Conservation (phyloP, 2,113 vertebrate genomes). For the Amblyopsis rosae region DNA sequence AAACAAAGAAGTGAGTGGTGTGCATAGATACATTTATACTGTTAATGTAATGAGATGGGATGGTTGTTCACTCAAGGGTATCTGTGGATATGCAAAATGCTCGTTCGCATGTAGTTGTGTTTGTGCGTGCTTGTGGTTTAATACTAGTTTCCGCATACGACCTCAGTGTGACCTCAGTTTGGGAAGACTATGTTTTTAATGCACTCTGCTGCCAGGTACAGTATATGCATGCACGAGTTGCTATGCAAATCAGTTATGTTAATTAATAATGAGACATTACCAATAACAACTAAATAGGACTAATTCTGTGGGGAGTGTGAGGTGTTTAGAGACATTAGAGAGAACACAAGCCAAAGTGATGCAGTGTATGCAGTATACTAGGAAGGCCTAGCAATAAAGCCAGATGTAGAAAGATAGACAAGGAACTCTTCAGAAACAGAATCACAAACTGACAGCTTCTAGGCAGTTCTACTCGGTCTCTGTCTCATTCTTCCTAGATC, state of each 20-base stretch:
- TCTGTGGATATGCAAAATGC: no score
- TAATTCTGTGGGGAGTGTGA: conserved; percentile 1
- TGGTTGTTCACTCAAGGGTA: no score
- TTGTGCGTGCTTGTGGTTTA: conserved; percentile 18
- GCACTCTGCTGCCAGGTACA: conserved; percentile 12
- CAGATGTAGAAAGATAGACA: conserved; percentile 32
- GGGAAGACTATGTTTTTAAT: conserved; percentile 33
- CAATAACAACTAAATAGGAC: neutral
- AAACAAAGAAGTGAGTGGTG: neutral
- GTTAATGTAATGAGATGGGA: neutral
- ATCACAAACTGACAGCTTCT: conserved; percentile 13
- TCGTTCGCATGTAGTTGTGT: neutral
- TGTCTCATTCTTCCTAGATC: neutral
- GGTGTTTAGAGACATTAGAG: neutral
- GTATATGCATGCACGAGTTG: no score
- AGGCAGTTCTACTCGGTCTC: neutral
- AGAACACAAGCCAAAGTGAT: neutral
- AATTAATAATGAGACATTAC: no score
- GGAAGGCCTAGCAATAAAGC: conserved; percentile 25
- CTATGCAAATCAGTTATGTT: no score
- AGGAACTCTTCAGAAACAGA: conserved; percentile 22
- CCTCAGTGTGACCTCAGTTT: conserved; percentile 16
- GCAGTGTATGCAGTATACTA: conserved; percentile 15
- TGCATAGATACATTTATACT: neutral
- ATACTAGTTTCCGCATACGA: conserved; percentile 37